Conservation (phyloP, 2,888 invertebrate genomes). For the Diabrotica balteata region DNA sequence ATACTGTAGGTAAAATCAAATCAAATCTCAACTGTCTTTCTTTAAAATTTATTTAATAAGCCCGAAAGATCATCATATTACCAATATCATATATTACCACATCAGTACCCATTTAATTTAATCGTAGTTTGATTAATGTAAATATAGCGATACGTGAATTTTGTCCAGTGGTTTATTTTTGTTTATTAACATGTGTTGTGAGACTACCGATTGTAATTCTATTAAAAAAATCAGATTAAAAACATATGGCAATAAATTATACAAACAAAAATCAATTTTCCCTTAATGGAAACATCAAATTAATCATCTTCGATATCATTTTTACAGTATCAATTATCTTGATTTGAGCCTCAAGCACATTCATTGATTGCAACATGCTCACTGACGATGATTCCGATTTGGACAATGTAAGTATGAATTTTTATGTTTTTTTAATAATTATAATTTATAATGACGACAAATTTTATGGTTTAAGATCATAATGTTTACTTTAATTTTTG, state of each 20-base stretch:
- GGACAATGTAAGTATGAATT: constrained; percentile 15
- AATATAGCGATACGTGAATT: too few species aligned
- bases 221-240: neutral
- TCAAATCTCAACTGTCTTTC: too few species aligned
- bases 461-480: neutral
- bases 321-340: neutral
- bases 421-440: neutral
- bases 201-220: too few species aligned
- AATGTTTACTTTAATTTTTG: neutral
- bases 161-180: too few species aligned
- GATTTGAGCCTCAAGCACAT: neutral
- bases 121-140: too few species aligned
- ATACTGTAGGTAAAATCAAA: too few species aligned
- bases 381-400: constrained; percentile 10
- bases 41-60: too few species aligned
- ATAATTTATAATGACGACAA: neutral
- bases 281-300: constrained; percentile 20
- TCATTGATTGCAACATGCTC: constrained; percentile 2
- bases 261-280: constrained; percentile 27
- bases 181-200: too few species aligned
- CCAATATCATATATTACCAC: too few species aligned
- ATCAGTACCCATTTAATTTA: too few species aligned
- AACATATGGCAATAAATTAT: constrained; percentile 29
- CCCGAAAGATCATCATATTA: too few species aligned
- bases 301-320: neutral